Evolutionary conservation across 2,113 vertebrate species (phyloP), one percentile per base, ranked within the genome.

Genomic region (Ceyx cyanopectus): DNA sequence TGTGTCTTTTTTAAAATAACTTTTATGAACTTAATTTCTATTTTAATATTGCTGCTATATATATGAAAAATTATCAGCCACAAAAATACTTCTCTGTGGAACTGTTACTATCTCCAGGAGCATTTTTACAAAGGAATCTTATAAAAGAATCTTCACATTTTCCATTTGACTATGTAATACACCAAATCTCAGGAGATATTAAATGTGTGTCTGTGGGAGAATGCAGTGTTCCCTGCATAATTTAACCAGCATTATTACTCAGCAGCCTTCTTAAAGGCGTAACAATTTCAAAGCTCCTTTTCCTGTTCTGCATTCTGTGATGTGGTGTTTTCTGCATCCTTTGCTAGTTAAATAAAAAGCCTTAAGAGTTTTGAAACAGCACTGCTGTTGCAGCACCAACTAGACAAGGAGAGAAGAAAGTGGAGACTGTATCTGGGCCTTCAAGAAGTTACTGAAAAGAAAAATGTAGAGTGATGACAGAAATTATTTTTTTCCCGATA

Each of bases 241-340:
- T 96, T 96, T 96, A 92, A 50, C 50, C 62, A 91, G 67, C 57
- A n/a, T 95, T 96, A 94, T 93, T 93, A 95, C 81, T 96, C 72
- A n/a, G 75, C 82, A 90, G 50, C 79, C 88, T 92, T 93, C 82
- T 95, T 92, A 92, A 90, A 91, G 94, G 68, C 94, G 90, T 87
- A 87, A 75, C 75, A 87, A 63, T 90, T 92, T 94, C 85, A 94
- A 92, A 92, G 68, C 22, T 69, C 50, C 92, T 94, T 89, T 94
- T 84, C 53, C 67, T 85, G 58, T 77, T 89, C 61, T 84, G 18
- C 24, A 5, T 83, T 96, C 89, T 74, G 34, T 89, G 85, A 63
- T 90, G 60, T 81, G 85, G 19, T 82, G 54, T 81, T 94, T 95
- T 94, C 82, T 84, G 69, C 46, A 41, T 76, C 79, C 73, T 88